Percentiles rank a stretch among this genome's conserved stretches.
Evolutionary conservation across 2,888 invertebrate species (phyloP).

Genomic region (Desoria tigrina): DNA sequence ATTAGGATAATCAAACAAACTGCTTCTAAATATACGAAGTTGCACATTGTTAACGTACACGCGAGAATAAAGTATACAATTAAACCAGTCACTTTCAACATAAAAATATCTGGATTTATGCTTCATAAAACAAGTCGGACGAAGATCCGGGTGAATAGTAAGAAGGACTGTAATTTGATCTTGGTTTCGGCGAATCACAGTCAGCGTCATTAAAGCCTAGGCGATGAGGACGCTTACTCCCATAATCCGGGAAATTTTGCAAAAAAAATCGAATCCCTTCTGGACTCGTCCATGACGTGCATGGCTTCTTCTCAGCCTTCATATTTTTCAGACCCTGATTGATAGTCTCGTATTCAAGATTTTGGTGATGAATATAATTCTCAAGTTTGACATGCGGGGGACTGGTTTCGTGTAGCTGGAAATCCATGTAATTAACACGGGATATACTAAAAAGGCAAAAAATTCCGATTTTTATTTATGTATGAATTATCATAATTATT

Average conservation of each 20-base stretch:
- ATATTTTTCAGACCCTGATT: too few relatives aligned
- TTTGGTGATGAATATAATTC: background rate
- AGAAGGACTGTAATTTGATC: conserved; percentile 9
- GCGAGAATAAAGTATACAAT: too few relatives aligned
- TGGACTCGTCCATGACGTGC: conserved; percentile 9
- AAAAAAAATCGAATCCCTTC: conserved; percentile 2
- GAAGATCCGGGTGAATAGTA: conserved; percentile 9
- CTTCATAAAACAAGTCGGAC: background rate
- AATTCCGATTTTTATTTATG: too few relatives aligned
- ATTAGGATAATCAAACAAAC: too few relatives aligned
- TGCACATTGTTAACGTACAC: too few relatives aligned
- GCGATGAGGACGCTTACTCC: background rate
- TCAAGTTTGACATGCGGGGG: background rate
- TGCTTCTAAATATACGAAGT: too few relatives aligned
- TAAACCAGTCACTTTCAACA: too few relatives aligned
- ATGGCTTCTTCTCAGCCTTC: background rate
- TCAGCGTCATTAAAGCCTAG: background rate
- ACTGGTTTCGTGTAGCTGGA: background rate
- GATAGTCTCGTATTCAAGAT: too few relatives aligned
- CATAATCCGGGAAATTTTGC: too few relatives aligned
- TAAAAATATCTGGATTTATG: too few relatives aligned
- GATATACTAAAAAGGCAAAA: too few relatives aligned
- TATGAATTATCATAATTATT: too few relatives aligned
- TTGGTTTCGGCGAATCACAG: background rate
- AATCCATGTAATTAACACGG: background rate